Evolutionary conservation across 92 coral and sea anemone genomes (phyloP).

Genomic region (Palythoa heliodiscus): DNA sequence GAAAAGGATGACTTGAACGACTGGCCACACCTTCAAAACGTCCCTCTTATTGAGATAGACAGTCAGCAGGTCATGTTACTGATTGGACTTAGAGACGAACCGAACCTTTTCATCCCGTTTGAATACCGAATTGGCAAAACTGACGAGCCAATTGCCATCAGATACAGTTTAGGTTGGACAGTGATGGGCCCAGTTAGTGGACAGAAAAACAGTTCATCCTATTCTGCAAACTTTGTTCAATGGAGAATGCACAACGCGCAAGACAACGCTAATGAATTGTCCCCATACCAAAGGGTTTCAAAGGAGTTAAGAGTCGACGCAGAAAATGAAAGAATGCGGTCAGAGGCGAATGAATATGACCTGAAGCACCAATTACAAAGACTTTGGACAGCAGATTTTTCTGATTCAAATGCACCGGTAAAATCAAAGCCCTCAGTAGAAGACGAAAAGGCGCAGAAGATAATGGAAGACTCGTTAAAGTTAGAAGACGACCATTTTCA

Average conservation of each 20-base stretch:
- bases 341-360: slow-evolving; percentile 11
- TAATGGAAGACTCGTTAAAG: slow-evolving; percentile 42
- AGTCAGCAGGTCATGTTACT: slow-evolving; percentile 44
- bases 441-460: slow-evolving; percentile 42
- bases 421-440: slow-evolving; percentile 44
- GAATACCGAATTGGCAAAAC: slow-evolving; percentile 48
- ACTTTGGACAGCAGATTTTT: too few species aligned
- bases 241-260: background rate
- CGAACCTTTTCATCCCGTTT: slow-evolving; percentile 41
- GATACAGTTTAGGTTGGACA: slow-evolving; percentile 74
- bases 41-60: slow-evolving; percentile 36
- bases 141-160: slow-evolving; percentile 52
- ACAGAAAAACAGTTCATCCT: slow-evolving; percentile 37
- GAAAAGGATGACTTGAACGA: slow-evolving; percentile 2
- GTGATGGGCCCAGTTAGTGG: slow-evolving; percentile 71
- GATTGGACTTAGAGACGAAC: slow-evolving; percentile 54
- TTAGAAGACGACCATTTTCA: slow-evolving; percentile 50
- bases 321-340: background rate
- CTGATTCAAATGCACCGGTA: background rate
- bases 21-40: slow-evolving; percentile 49
- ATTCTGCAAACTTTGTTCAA: slow-evolving; percentile 53
- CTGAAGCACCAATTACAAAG: slow-evolving; percentile 29
- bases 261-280: background rate
- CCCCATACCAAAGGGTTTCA: background rate
- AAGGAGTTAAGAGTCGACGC: background rate